Evolutionary conservation across 1,140 invertebrate species (phyloP), one percentile per base, ranked within the genome.

Genomic region (Sinella curviseta): DNA sequence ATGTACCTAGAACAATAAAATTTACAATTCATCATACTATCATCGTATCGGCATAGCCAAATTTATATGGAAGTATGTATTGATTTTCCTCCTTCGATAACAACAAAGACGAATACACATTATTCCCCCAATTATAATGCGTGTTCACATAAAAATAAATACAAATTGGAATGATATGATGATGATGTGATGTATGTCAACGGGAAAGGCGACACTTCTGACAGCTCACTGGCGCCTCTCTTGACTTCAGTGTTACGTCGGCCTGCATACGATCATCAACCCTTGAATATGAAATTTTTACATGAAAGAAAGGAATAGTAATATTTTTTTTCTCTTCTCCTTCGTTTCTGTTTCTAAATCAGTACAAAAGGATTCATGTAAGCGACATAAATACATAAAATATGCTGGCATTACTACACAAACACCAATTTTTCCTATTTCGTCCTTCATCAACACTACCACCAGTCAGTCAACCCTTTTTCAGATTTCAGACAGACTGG

Each of bases 131-230:
- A 70, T 14, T 12, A 48, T 12, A 48, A 48, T 12, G 20, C 8
- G 20, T 8, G 39, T 12, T 48, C 39, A 48, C 8, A 48, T 12
- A 48, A 48, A 20, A 8, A 48, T 48, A 48, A 48, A 48, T 48
- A 48, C 39, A 48, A 48, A 48, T 48, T 48, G 39, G 39, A 48
- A 12, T 48, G n/a, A n/a, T n/a, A 60, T 60, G 8, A 60, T 60
- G 26, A 33, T 70, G 65, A 31, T 30, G 26, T 70, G 65, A 70
- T 70, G 65, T 70, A 70, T 70, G 65, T 31, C 26, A 70, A 70
- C 65, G 31, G 57, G 30, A 33, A 70, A 70, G 65, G 65, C 65
- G 65, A 70, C 65, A 70, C 65, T 30, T 70, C 31, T 70, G 65
- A 70, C 65, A 70, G 65, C 65, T 70, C 30, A 70, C 65, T 70